Evolutionary conservation across 92 coral and sea anemone species (phyloP).

Genomic region (Montipora capitata): DNA sequence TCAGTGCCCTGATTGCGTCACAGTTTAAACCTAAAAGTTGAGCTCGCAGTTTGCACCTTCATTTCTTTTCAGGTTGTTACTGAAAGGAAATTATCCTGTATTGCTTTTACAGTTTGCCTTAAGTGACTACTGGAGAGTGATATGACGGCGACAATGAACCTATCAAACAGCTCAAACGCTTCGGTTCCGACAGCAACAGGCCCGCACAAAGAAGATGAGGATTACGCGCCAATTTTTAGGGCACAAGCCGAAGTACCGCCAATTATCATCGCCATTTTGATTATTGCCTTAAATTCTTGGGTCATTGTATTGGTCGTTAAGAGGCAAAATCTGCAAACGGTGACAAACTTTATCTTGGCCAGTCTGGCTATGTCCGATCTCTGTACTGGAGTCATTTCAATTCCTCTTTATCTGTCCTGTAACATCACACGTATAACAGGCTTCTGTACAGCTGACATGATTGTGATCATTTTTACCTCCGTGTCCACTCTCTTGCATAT

Average conservation of each 20-base stretch:
- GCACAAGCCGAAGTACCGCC: slow-evolving; percentile 52
- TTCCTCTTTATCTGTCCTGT: slow-evolving; percentile 75
- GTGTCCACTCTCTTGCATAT: slow-evolving; percentile 83
- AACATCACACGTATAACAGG: slow-evolving; percentile 47
- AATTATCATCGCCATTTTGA: slow-evolving; percentile 74
- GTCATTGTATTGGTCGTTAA: slow-evolving; percentile 69
- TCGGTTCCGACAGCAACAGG: neutral
- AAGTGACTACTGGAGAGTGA: neutral
- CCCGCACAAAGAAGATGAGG: slow-evolving; percentile 1
- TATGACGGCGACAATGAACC: neutral
- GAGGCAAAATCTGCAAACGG: slow-evolving; percentile 66
- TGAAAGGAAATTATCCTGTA: neutral
- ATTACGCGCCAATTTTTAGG: slow-evolving; percentile 39
- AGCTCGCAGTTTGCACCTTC: neutral
- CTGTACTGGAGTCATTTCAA: slow-evolving; percentile 73
- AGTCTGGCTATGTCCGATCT: slow-evolving; percentile 88
- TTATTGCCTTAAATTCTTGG: slow-evolving; percentile 66
- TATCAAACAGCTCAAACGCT: slow-evolving; percentile 5
- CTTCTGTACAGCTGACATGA: slow-evolving; percentile 52
- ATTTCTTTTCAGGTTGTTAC: neutral
- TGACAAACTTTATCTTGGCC: slow-evolving; percentile 77
- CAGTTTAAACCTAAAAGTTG: neutral
- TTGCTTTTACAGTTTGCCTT: slow-evolving; percentile 2
- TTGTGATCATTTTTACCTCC: slow-evolving; percentile 73
- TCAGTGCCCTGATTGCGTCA: neutral